Evolutionary conservation across 1,140 invertebrate species (phyloP).

Genomic region (Pseudomyrmex cubaensis): DNA sequence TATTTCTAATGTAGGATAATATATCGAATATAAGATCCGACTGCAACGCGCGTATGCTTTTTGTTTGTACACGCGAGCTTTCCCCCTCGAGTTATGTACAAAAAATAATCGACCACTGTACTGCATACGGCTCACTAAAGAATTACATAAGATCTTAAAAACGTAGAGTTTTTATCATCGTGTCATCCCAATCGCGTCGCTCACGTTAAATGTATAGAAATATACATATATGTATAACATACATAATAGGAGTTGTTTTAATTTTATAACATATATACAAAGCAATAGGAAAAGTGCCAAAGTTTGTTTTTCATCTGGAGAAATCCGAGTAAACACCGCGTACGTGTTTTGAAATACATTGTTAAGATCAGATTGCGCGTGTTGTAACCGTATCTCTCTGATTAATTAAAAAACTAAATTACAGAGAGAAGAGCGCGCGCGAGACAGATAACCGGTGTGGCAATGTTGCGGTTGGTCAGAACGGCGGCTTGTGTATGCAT

Average conservation of each 20-base stretch:
- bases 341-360: background rate
- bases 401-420: conserved; percentile 1
- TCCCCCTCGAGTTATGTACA: too few species aligned
- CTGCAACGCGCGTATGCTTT: too few species aligned
- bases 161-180: conserved; percentile 27
- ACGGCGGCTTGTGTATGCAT: background rate
- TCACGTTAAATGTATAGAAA: background rate
- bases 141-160: background rate
- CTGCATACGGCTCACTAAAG: background rate
- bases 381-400: background rate
- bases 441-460: conserved; percentile 9
- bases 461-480: conserved; percentile 25
- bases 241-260: background rate
- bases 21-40: too few species aligned
- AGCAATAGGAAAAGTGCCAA: conserved; percentile 58
- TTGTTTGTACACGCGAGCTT: too few species aligned
- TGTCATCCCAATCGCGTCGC: conserved; percentile 20
- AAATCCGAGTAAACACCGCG: background rate
- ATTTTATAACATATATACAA: conserved; percentile 16
- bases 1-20: too few species aligned
- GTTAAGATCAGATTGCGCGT: background rate
- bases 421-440: background rate
- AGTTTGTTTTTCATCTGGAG: conserved; percentile 10
- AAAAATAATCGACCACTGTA: background rate
- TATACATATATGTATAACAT: too few species aligned